Percentiles rank a stretch among this genome's conserved stretches.
phyloP scores from a whole-genome alignment of 2,888 invertebrate genomes.

The Ditula angustiorana region DNA sequence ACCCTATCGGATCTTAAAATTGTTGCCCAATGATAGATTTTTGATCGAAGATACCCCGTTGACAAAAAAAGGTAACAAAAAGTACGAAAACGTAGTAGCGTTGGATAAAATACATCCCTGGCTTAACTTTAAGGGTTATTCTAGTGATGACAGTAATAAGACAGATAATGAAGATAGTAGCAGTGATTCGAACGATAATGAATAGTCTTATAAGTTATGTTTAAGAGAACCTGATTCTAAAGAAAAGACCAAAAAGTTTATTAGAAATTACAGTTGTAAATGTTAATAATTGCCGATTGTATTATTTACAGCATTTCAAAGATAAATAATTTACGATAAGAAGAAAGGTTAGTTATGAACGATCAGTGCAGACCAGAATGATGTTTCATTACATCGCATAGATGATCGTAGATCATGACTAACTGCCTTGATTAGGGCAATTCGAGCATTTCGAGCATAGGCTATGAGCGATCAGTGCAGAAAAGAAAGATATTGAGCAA shows the following conservation, averaged over 20 bases:
- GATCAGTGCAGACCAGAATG: slow-evolving; percentile 13
- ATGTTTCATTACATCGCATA: background rate
- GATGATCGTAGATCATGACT: background rate
- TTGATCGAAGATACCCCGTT: background rate
- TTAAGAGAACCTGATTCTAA: background rate
- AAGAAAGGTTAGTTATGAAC: background rate
- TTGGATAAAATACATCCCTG: slow-evolving; percentile 36
- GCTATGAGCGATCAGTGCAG: too few species aligned
- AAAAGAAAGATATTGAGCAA: too few species aligned
- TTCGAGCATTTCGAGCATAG: too few species aligned
- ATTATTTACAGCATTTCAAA: background rate
- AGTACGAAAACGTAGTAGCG: slow-evolving; percentile 25
- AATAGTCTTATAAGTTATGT: background rate
- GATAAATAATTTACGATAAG: background rate
- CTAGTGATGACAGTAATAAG: slow-evolving; percentile 16
- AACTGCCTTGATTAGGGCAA: too few species aligned
- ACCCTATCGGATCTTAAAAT: slow-evolving; percentile 10
- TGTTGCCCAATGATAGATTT: slow-evolving; percentile 36
- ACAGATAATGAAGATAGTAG: slow-evolving; percentile 6
- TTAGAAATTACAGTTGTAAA: too few species aligned
- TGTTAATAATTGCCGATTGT: background rate
- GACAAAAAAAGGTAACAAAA: slow-evolving; percentile 8
- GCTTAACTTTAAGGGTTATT: slow-evolving; percentile 24
- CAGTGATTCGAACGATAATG: background rate
- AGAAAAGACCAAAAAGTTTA: background rate